These are phyloP conservation scores for Chorisops tibialis DNA, from an alignment of 2,888 invertebrate species.

Conservation along the genomic window DNA sequence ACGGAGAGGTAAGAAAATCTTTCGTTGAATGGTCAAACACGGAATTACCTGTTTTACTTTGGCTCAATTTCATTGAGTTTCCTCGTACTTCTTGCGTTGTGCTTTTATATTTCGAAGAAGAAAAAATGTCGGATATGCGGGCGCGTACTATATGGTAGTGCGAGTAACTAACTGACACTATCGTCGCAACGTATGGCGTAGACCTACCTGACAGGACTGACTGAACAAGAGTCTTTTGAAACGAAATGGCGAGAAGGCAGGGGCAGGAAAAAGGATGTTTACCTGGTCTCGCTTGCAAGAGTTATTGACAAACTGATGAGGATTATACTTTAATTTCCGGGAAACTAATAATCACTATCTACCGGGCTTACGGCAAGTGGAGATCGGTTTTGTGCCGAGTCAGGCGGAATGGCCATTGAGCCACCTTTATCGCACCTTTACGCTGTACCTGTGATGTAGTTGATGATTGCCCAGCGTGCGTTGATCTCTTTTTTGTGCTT, in stretches of 20 bases:
- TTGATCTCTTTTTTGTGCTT: too few relatives aligned
- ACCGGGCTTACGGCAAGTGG: background rate
- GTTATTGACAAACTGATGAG: background rate
- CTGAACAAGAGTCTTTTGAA: background rate
- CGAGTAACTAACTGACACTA: too few relatives aligned
- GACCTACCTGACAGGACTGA: too few relatives aligned
- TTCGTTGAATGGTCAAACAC: constrained; percentile 5
- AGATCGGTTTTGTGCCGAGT: background rate
- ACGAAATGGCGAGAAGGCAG: background rate
- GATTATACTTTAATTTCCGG: constrained; percentile 2
- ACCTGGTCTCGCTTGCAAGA: background rate
- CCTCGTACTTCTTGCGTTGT: background rate
- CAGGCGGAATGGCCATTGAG: too few relatives aligned
- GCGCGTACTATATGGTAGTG: too few relatives aligned
- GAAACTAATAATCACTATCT: background rate
- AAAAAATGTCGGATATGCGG: background rate
- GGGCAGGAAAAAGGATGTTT: background rate
- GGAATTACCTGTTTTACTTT: constrained; percentile 11
- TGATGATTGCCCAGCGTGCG: too few relatives aligned
- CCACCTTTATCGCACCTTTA: too few relatives aligned
- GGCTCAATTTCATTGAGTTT: background rate
- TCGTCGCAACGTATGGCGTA: too few relatives aligned
- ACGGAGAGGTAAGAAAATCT: constrained; percentile 2
- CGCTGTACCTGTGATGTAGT: too few relatives aligned
- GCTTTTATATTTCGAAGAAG: background rate